Conservation (phyloP, 1,140 invertebrate species). For the Bombus haemorrhoidalis region DNA sequence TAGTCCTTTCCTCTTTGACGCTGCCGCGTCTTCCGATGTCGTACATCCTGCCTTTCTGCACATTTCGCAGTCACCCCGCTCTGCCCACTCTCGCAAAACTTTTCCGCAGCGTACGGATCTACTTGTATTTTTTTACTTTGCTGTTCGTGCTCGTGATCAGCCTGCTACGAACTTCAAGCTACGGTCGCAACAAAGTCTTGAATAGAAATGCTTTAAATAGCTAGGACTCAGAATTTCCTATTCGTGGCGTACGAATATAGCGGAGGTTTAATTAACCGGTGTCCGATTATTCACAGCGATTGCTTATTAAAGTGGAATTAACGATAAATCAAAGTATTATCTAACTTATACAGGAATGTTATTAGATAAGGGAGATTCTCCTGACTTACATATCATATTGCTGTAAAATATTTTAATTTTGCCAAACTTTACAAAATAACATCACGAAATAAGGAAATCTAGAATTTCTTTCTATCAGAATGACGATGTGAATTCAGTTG, state of each 20-base stretch:
- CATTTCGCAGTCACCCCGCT: conserved; percentile 34
- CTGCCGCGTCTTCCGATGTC: conserved; percentile 51
- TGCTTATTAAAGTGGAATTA: no score
- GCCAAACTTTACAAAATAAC: no score
- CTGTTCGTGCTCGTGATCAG: not conserved
- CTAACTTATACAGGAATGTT: no score
- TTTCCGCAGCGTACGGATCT: conserved; percentile 3
- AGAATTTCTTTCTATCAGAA: not conserved
- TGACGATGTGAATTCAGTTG: not conserved
- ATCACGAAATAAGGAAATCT: no score
- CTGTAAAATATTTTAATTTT: no score
- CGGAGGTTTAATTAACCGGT: not conserved
- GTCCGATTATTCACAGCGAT: not conserved
- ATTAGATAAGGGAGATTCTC: no score
- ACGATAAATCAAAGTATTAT: no score
- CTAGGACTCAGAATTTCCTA: not conserved
- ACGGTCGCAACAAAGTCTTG: not conserved
- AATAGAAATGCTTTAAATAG: not conserved
- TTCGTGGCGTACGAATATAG: not conserved
- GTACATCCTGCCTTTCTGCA: conserved; percentile 48
- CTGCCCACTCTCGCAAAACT: conserved; percentile 10
- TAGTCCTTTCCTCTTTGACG: conserved; percentile 40
- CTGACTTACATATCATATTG: no score
- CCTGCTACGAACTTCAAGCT: not conserved
- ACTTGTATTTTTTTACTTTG: not conserved